A percentile compares a stretch with the other conserved stretches of the same genome.
Evolutionary conservation across 2,888 invertebrate species (phyloP).

Genomic region (Melieria omissa): DNA sequence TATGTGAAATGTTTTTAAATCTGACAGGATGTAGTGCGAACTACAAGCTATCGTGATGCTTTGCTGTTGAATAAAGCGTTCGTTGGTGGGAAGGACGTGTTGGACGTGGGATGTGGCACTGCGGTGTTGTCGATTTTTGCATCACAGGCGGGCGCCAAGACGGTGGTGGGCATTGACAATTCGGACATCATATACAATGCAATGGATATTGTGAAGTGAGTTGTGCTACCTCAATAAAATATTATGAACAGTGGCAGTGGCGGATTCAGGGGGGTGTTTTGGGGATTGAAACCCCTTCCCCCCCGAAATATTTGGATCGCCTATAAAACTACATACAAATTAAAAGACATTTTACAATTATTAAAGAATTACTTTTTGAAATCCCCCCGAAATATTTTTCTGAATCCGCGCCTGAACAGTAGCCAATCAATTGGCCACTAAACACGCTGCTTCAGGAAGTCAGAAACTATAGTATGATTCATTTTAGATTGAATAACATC

Average conservation of each 20-base stretch:
- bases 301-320: too few species aligned
- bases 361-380: too few species aligned
- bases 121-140: conserved; percentile 98
- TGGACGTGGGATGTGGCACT: conserved; percentile 98
- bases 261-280: too few species aligned
- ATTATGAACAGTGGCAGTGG: too few species aligned
- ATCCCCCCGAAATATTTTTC: too few species aligned
- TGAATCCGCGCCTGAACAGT: too few species aligned
- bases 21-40: conserved; percentile 80
- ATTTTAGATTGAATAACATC: conserved; percentile 63
- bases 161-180: conserved; percentile 93
- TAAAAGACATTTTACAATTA: too few species aligned
- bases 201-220: conserved; percentile 89
- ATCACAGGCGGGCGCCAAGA: conserved; percentile 90
- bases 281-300: too few species aligned
- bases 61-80: conserved; percentile 78
- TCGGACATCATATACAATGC: conserved; percentile 96
- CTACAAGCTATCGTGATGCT: conserved; percentile 87
- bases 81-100: conserved; percentile 78
- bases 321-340: too few species aligned
- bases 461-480: background rate
- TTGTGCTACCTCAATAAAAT: background rate
- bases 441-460: background rate
- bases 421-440: too few species aligned
- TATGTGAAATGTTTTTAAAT: conserved; percentile 18